Conservation (phyloP, 2,888 invertebrate genomes). For the Andrena dorsata region DNA sequence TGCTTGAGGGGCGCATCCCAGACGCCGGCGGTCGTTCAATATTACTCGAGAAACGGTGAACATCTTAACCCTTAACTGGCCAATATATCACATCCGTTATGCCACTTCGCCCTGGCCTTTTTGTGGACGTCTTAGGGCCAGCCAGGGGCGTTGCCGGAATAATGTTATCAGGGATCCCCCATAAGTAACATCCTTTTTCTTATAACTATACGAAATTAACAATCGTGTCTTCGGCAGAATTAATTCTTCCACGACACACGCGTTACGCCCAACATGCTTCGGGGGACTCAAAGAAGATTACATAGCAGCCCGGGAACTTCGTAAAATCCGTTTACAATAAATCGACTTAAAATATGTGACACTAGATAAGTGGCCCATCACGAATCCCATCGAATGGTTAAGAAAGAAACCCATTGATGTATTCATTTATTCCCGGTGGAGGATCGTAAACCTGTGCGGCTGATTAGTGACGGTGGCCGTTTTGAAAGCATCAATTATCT, state of each 20-base stretch:
- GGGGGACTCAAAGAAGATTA: neutral
- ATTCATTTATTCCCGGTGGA: constrained; percentile 28
- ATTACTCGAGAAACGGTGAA: constrained; percentile 64
- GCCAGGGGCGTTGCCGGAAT: constrained; percentile 27
- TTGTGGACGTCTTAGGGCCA: neutral
- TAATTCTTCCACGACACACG: neutral
- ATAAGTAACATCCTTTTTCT: constrained; percentile 13
- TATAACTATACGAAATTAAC: constrained; percentile 14
- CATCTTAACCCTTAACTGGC: constrained; percentile 69
- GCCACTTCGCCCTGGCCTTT: constrained; percentile 4
- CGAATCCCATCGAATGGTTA: constrained; percentile 7
- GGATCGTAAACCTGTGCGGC: neutral
- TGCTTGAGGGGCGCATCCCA: constrained; percentile 42
- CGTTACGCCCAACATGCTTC: neutral
- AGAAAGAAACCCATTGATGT: constrained; percentile 5
- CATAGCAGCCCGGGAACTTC: neutral
- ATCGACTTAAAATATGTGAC: constrained; percentile 1
- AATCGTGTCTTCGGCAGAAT: constrained; percentile 5
- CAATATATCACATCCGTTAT: constrained; percentile 41
- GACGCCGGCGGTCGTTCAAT: constrained; percentile 51
- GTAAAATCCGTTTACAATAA: neutral
- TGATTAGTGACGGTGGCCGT: constrained; percentile 14
- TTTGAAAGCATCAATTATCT: constrained; percentile 19
- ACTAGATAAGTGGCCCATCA: neutral
- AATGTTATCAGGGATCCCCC: constrained; percentile 29